Conservation (phyloP, 2,888 invertebrate genomes). For the Platypus cylindrus region DNA sequence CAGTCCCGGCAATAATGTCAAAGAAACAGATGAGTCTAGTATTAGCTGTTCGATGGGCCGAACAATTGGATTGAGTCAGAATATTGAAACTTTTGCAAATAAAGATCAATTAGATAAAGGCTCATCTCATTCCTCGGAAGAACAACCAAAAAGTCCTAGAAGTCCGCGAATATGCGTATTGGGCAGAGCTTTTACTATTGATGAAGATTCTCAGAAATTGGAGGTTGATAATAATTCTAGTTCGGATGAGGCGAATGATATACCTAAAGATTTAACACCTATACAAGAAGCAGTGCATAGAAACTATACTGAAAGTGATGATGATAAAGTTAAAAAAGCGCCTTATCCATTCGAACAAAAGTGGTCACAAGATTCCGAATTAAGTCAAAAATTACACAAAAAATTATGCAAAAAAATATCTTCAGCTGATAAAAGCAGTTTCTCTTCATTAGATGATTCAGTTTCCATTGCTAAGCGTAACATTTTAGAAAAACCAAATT, state of each 20-base stretch:
- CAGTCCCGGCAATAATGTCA: slow-evolving; percentile 48
- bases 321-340: slow-evolving; percentile 25
- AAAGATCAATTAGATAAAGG: slow-evolving; percentile 43
- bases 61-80: slow-evolving; percentile 66
- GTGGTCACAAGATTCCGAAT: slow-evolving; percentile 35
- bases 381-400: slow-evolving; percentile 31
- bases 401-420: slow-evolving; percentile 33
- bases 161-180: slow-evolving; percentile 33
- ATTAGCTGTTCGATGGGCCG: slow-evolving; percentile 68
- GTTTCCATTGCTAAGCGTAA: slow-evolving; percentile 24
- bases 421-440: slow-evolving; percentile 30
- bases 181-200: slow-evolving; percentile 35
- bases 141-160: slow-evolving; percentile 27
- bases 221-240: slow-evolving; percentile 24
- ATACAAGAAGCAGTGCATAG: slow-evolving; percentile 25
- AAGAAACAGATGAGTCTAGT: slow-evolving; percentile 62
- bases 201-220: slow-evolving; percentile 29
- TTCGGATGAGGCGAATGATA: slow-evolving; percentile 30
- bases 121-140: slow-evolving; percentile 24
- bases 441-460: slow-evolving; percentile 33
- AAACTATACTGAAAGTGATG: slow-evolving; percentile 13
- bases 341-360: slow-evolving; percentile 37
- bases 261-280: slow-evolving; percentile 29
- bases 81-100: slow-evolving; percentile 52
- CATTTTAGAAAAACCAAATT: slow-evolving; percentile 28